phyloP scores from a whole-genome alignment of 2,113 vertebrate genomes.

The Melanotaenia duboulayi region DNA sequence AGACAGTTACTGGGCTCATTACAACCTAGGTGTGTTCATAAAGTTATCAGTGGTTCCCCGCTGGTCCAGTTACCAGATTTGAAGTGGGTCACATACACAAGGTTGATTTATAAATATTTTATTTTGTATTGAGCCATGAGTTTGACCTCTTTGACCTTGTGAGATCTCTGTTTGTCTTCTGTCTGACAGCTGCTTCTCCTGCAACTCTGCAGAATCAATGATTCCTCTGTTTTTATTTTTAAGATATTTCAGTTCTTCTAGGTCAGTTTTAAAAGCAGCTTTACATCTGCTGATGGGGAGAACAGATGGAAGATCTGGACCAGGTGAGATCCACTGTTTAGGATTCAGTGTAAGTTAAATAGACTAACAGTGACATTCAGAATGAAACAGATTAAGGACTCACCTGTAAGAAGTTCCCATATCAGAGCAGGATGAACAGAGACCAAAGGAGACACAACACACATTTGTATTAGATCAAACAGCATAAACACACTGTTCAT shows the following conservation, averaged over 20 bases:
- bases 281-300: too few species aligned
- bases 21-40: not conserved
- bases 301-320: not conserved
- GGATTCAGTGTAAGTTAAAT: too few species aligned
- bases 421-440: not conserved
- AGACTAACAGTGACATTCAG: too few species aligned
- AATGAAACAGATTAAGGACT: constrained; percentile 15
- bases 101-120: too few species aligned
- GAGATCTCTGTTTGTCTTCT: too few species aligned
- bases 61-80: constrained; percentile 1
- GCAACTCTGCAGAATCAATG: too few species aligned
- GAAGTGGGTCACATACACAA: not conserved
- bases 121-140: not conserved
- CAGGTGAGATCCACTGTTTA: constrained; percentile 4
- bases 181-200: too few species aligned
- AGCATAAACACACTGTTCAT: too few species aligned
- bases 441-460: constrained; percentile 21
- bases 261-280: too few species aligned
- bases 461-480: not conserved
- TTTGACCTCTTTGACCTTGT: not conserved
- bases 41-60: constrained; percentile 12
- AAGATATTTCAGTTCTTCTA: too few species aligned
- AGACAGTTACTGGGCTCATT: constrained; percentile 10
- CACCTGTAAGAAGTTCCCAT: constrained; percentile 47
- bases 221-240: too few species aligned